Evolutionary conservation across 1,140 invertebrate genomes (phyloP).

Genomic region (Leptopilina clavipes): DNA sequence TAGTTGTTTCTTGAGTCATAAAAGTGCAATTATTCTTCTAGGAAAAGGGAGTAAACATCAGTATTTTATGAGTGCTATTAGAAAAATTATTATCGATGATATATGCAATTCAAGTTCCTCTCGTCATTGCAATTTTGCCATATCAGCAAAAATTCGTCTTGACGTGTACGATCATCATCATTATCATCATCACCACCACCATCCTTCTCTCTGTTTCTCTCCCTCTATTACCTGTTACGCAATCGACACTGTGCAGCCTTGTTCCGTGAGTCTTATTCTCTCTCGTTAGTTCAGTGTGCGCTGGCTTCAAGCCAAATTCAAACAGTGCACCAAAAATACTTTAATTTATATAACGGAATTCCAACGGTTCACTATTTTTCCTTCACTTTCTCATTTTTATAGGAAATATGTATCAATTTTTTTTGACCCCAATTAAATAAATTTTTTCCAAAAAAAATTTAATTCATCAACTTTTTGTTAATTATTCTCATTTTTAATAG

Average conservation of each 20-base stretch:
- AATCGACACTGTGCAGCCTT: constrained; percentile 61
- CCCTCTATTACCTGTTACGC: constrained; percentile 65
- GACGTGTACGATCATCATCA: constrained; percentile 19
- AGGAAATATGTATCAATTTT: constrained; percentile 18
- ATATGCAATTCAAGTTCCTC: constrained; percentile 1
- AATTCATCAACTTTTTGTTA: too few relatives aligned
- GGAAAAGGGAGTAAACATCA: neutral
- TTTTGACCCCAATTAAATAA: neutral
- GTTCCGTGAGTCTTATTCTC: constrained; percentile 67
- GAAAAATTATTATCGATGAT: constrained; percentile 7
- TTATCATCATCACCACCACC: constrained; percentile 48
- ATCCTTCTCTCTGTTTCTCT: constrained; percentile 55
- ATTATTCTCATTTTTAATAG: too few relatives aligned
- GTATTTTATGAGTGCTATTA: neutral
- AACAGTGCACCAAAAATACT: constrained; percentile 68
- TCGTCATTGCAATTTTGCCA: neutral
- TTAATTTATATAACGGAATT: constrained; percentile 69
- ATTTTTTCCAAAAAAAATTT: too few relatives aligned
- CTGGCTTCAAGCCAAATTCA: constrained; percentile 67
- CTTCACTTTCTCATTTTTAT: too few relatives aligned
- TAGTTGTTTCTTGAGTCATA: neutral
- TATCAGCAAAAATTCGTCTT: constrained; percentile 35
- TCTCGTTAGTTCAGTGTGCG: constrained; percentile 66
- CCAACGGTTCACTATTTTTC: constrained; percentile 39
- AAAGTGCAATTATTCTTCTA: neutral